These are phyloP conservation scores for Malthinus flaveolus DNA, from an alignment of 2,888 invertebrate species.

Conservation along the genomic window DNA sequence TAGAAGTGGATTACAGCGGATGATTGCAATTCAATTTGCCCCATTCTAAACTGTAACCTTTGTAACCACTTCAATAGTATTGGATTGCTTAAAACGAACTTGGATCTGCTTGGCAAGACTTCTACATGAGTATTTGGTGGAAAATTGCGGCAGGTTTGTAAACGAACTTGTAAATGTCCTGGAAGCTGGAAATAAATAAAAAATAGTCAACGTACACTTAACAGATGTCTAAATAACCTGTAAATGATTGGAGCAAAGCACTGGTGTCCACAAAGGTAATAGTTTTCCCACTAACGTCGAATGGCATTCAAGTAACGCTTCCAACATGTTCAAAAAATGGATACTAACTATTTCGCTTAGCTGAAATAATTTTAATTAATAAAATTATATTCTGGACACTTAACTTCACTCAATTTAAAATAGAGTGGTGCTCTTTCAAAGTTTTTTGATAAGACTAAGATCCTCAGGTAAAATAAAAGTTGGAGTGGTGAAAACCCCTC, in stretches of 20 bases:
- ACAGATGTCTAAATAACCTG: constrained; percentile 58
- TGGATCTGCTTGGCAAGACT: constrained; percentile 53
- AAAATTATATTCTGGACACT: no score
- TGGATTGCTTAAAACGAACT: constrained; percentile 56
- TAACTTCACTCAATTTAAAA: no score
- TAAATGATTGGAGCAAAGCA: constrained; percentile 87
- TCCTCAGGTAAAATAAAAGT: no score
- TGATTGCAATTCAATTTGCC: constrained; percentile 93
- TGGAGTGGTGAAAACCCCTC: no score
- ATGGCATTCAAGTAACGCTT: constrained; percentile 92
- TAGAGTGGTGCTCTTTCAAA: neutral
- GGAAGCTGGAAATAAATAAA: constrained; percentile 68
- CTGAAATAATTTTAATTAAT: constrained; percentile 56
- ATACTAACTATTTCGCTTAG: constrained; percentile 97
- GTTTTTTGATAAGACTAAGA: neutral
- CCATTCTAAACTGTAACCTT: constrained; percentile 95
- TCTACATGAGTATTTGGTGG: constrained; percentile 61
- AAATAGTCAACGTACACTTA: constrained; percentile 2
- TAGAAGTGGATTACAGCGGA: constrained; percentile 91
- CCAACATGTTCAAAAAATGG: constrained; percentile 92
- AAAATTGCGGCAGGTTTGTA: constrained; percentile 87
- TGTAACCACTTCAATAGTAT: constrained; percentile 82
- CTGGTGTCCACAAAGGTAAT: constrained; percentile 94
- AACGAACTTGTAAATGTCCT: constrained; percentile 81
- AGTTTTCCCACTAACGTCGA: constrained; percentile 90